Base-by-base conservation (phyloP, 1,140 invertebrate species). In the Solen grandis region DNA sequence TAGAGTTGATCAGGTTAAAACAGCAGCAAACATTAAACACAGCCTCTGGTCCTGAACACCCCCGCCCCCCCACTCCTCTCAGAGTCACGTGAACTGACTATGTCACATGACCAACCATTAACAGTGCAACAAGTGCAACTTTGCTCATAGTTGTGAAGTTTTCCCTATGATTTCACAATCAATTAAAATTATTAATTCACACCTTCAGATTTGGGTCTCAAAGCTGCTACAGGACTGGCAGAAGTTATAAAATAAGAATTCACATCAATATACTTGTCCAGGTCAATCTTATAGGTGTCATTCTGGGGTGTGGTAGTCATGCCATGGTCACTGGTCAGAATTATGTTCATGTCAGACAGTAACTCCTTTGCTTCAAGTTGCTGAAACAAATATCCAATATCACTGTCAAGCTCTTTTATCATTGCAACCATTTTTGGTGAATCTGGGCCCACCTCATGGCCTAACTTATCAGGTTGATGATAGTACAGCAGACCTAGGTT, bases 281-380 rank as follows among this genome's bases (percentile, higher is more conserved):
- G 90, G 87, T 95, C 93, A 74, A 96, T 94, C n/a, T n/a, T n/a
- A n/a, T n/a, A n/a, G 2, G 14, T 31, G 16, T 68, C 88, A 38
- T 93, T 88, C 25, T 19, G 10, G 31, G 92, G 85, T 1, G 94
- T 93, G 27, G 90, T 87, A 2, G 93, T 84, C 94, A 96, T 96
- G 19, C 96, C 96, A 92, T 96, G 96, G 91, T 96, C 96, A 88
- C 95, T 95, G 8, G 96, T 89, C 65, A 96, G 92, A 78, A 96
- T 93, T 0, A 96, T 90, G 88, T 96, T 96, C 0, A 95, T 91
- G 66, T 88, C 88, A 85, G 94, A 91, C 19, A 90, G 86, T 50
- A 96, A 88, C 31, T 83, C 72, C 10, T 86, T 75, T 27, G 88
- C 75, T 73, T 90, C 68, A 8, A 92, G 63, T 57, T 85, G 36